A percentile compares a stretch with the other conserved stretches of the same genome.
Conservation (phyloP, 2,888 invertebrate species). For the Schrankia costaestrigalis region DNA sequence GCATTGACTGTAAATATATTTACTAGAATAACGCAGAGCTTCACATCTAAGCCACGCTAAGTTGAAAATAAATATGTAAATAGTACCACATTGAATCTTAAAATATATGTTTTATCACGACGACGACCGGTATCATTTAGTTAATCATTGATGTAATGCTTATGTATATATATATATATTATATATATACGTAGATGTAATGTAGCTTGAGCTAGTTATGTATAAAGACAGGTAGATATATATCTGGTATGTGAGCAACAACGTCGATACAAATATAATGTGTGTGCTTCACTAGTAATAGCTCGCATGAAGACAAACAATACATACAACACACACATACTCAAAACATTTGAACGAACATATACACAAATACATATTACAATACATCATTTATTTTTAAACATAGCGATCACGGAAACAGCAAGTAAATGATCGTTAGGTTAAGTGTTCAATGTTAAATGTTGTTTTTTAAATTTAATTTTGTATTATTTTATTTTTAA, state of each 20-base stretch:
- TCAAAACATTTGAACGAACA: constrained; percentile 30
- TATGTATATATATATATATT: constrained; percentile 47
- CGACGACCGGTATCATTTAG: constrained; percentile 22
- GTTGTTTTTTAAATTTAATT: constrained; percentile 44
- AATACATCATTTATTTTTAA: constrained; percentile 35
- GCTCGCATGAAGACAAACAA: constrained; percentile 56
- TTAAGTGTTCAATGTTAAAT: constrained; percentile 62
- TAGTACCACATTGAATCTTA: constrained; percentile 19
- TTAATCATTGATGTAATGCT: constrained; percentile 39
- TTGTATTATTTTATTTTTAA: constrained; percentile 28
- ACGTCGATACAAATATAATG: constrained; percentile 50
- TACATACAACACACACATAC: constrained; percentile 10
- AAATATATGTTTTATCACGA: no score
- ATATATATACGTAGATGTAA: no score
- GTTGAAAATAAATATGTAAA: constrained; percentile 27
- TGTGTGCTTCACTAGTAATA: constrained; percentile 71
- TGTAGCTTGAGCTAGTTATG: constrained; percentile 43
- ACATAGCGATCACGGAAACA: constrained; percentile 29
- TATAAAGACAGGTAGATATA: constrained; percentile 31
- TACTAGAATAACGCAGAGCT: constrained; percentile 19
- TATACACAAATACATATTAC: constrained; percentile 49
- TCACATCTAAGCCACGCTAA: constrained; percentile 20
- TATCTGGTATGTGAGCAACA: constrained; percentile 79
- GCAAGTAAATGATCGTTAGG: constrained; percentile 31
- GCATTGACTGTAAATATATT: constrained; percentile 31